Percentiles rank a stretch among this genome's conserved stretches.
These are phyloP conservation scores for Nasonia longicornis DNA, from an alignment of 1,140 invertebrate genomes.

Conservation along the genomic window DNA sequence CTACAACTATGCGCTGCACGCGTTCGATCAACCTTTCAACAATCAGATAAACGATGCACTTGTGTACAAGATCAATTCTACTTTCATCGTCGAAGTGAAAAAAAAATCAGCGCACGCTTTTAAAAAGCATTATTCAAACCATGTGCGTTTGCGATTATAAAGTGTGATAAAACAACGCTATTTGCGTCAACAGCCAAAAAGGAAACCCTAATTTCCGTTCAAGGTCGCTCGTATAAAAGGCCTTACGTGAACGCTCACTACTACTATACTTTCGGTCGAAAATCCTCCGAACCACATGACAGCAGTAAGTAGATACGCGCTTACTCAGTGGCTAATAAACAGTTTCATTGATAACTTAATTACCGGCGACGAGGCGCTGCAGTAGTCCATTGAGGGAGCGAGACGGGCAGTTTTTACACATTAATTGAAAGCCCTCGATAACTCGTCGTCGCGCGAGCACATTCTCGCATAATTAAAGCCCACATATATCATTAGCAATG, in stretches of 20 bases:
- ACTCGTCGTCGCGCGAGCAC: not conserved
- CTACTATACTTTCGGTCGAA: not conserved
- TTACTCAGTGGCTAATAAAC: not conserved
- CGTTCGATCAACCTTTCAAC: not conserved
- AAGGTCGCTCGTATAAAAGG: constrained; percentile 12
- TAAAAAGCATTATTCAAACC: too few species aligned
- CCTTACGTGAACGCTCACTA: not conserved
- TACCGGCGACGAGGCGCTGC: not conserved
- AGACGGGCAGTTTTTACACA: not conserved
- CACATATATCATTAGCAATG: not conserved
- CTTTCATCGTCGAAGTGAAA: too few species aligned
- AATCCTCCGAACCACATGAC: not conserved
- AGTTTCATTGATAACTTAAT: constrained; percentile 4
- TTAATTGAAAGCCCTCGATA: constrained; percentile 3
- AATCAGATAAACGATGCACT: not conserved
- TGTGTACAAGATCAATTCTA: too few species aligned
- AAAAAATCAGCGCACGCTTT: too few species aligned
- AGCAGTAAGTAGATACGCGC: too few species aligned
- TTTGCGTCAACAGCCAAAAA: not conserved
- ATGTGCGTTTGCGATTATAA: too few species aligned
- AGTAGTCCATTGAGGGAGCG: not conserved
- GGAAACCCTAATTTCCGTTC: not conserved
- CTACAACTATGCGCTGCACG: not conserved
- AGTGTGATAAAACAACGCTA: not conserved
- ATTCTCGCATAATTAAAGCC: not conserved